Base-by-base conservation (phyloP, 2,888 invertebrate species). In the Habrosyne pyritoides region DNA sequence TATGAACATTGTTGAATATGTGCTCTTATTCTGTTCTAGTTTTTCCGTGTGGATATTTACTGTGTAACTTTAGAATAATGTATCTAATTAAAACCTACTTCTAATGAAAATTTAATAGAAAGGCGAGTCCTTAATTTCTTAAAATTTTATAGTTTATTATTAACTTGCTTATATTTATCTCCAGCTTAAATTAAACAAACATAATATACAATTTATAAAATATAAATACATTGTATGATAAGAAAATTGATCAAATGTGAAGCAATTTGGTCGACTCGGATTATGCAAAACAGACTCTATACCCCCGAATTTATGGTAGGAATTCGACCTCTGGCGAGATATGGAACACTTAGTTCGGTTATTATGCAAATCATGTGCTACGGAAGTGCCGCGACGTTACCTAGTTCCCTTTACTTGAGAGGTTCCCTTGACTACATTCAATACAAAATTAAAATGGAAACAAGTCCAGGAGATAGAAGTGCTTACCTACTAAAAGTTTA, bases 301-400 rank as follows among this genome's bases (percentile, higher is more conserved):
- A 22, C 18, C 42, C 56, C 58, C 51, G 54, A 68, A 57, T 69
- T 72, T 81, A 86, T 63, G 80, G 83, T 76, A 69, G 57, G 75
- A 75, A 80, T 77, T 83, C 63, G 61, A 66, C 50, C 55, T 67
- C 62, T 65, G 57, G 56, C 58, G 61, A 67, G 67, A 73, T 75
- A 67, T 70, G 67, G 79, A 78, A 79, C 73, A 81, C 82, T 84
- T 79, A 84, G 81, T 84, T 83, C 64, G 69, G 86, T 86, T 87
- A 90, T 87, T 88, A 90, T 91, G 90, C 84, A 90, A 89, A 91
- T 90, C 83, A 83, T 84, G 84, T 77, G 80, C 83, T 69, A 64
- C 80, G 86, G 85, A 88, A 87, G 84, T 81, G 83, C 83, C 75
- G 71, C 78, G 75, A 83, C 82, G 84, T 84, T 86, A 85, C 84